Evolutionary conservation across 2,113 vertebrate species (phyloP).

Genomic region (Oenanthe melanoleuca): DNA sequence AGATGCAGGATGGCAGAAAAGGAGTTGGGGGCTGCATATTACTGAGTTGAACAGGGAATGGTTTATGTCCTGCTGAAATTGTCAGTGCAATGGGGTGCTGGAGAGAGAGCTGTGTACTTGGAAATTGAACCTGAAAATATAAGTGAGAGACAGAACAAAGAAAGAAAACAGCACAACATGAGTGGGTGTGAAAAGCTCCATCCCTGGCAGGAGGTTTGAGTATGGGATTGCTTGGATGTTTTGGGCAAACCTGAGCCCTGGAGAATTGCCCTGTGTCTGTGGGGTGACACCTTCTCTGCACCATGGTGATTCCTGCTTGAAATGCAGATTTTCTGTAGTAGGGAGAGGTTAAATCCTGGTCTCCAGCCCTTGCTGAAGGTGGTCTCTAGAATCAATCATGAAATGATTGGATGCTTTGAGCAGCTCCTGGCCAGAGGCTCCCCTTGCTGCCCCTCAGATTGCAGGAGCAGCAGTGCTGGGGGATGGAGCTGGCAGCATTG

Average conservation of each 20-base stretch:
- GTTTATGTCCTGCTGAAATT: background rate
- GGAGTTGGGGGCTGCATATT: background rate
- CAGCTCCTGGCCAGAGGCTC: background rate
- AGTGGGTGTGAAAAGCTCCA: background rate
- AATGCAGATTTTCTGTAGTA: background rate
- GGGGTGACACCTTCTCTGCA: background rate
- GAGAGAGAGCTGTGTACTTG: background rate
- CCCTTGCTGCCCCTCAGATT: accelerated
- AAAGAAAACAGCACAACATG: background rate
- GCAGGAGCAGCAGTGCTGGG: accelerated
- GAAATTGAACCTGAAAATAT: background rate
- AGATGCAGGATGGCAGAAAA: background rate
- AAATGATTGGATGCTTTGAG: background rate
- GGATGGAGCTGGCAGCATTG: background rate
- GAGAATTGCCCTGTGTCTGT: accelerated
- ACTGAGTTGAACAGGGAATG: background rate
- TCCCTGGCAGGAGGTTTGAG: background rate
- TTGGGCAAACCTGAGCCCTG: background rate
- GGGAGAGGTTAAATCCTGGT: background rate
- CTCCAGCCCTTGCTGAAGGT: background rate
- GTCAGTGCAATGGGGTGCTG: background rate
- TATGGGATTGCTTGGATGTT: background rate
- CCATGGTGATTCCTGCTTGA: background rate
- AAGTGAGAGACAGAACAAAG: background rate
- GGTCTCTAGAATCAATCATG: background rate